Percentiles rank a stretch among this genome's conserved stretches.
These are phyloP conservation scores for Philantomba maxwellii DNA, from an alignment of 2,113 vertebrate species.

Conservation along the genomic window DNA sequence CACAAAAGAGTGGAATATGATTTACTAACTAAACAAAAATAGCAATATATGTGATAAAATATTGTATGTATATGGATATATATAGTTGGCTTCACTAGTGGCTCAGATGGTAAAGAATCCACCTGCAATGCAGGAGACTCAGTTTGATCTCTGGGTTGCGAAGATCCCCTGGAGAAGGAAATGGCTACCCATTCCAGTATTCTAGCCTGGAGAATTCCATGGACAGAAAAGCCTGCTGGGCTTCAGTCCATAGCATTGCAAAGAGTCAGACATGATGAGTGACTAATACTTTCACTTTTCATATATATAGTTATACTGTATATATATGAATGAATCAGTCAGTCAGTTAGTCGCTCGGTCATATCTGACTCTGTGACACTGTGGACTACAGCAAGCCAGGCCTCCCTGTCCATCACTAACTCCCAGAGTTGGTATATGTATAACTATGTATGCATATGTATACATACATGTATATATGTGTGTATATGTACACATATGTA, in stretches of 20 bases:
- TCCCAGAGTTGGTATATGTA: background rate
- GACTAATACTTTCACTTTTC: background rate
- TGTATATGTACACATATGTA: no score
- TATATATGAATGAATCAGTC: background rate
- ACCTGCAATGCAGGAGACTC: background rate
- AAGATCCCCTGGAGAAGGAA: background rate
- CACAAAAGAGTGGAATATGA: background rate
- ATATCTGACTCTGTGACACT: fast-evolving
- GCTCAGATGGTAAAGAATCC: background rate
- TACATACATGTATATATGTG: no score
- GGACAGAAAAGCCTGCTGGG: background rate
- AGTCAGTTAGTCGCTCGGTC: background rate
- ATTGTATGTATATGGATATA: fast-evolving
- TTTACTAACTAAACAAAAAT: background rate
- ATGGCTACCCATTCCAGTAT: background rate
- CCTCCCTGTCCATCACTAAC: background rate
- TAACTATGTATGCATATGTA: no score
- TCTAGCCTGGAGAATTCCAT: background rate
- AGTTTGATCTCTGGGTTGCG: fast-evolving
- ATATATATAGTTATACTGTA: background rate
- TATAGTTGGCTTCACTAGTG: background rate
- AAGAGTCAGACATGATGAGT: background rate
- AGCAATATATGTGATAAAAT: background rate
- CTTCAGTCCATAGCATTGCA: background rate
- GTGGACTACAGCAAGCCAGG: background rate